Conservation (phyloP, 2,113 vertebrate species). For the Chaetops frenatus region DNA sequence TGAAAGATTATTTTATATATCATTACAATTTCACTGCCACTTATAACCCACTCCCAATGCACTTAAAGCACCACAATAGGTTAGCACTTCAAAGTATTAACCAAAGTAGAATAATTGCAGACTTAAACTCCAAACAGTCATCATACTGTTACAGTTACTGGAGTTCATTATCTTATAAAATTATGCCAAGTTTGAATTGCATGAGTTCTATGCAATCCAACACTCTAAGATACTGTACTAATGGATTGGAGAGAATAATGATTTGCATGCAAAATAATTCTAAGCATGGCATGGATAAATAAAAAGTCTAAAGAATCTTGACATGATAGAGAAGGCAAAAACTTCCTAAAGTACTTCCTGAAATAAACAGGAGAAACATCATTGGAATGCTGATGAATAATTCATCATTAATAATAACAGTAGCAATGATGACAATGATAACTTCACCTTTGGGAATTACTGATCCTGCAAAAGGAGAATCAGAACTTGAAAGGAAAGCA, state of each 20-base stretch:
- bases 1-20: background rate
- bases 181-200: background rate
- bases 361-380: background rate
- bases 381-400: background rate
- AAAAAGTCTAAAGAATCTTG: background rate
- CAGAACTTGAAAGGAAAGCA: background rate
- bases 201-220: background rate
- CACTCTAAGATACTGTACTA: background rate
- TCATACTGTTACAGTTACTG: background rate
- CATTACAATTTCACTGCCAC: background rate
- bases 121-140: background rate
- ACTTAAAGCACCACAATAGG: background rate
- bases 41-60: background rate
- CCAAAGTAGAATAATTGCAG: background rate
- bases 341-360: background rate
- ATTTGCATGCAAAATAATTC: background rate
- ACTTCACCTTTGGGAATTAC: background rate
- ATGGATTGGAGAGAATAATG: background rate
- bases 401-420: background rate
- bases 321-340: background rate
- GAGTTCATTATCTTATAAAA: background rate
- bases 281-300: background rate
- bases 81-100: background rate
- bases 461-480: background rate
- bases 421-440: background rate